Base-by-base conservation (phyloP, 2,113 vertebrate species). In the Excalfactoria chinensis region DNA sequence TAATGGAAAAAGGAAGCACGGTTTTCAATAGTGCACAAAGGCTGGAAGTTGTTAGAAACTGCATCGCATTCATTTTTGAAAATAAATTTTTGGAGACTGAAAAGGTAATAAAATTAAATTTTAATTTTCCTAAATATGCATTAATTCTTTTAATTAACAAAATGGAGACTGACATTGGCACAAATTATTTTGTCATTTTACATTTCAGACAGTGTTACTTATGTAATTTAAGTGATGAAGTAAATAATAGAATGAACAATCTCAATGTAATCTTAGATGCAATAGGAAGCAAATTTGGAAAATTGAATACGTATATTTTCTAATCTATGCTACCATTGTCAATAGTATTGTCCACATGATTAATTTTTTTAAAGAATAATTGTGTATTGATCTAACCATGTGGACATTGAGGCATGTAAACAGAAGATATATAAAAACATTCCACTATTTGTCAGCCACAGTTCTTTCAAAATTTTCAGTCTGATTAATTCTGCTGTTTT, bases 11-110 rank as follows among this genome's bases (percentile, higher is more conserved):
- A 89, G 97, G 94, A 77, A 97, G 96, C 93, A 98, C 98, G 7
- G 98, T 99, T 96, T 99, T 99, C 96, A 99, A 99, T 97, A 99
- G 99, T 80, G 99, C 99, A 84, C 98, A 99, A 72, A 98, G 99
- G 93, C 97, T 99, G 88, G 99, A 99, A 97, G 99, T 99, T 92
- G 99, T 99, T 89, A 98, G 98, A 93, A 99, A 97, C 93, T 99
- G 99, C 96, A 99, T 99, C 96, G 98, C 98, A 1, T 98, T 98
- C 92, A 98, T 99, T 97, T 99, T 99, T 96, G 99, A 99, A 95
- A 99, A 98, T 97, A 99, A 99, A 97, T 98, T 98, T 94, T 96
- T 99, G 97, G 99, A 99, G 96, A 99, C 99, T 26, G 99, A 99
- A 95, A 99, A 99, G 99, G 99, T 99, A 98, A 98, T 96, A 76